Evolutionary conservation across 2,113 vertebrate genomes (phyloP).

Genomic region (Marcusenius ussheri): DNA sequence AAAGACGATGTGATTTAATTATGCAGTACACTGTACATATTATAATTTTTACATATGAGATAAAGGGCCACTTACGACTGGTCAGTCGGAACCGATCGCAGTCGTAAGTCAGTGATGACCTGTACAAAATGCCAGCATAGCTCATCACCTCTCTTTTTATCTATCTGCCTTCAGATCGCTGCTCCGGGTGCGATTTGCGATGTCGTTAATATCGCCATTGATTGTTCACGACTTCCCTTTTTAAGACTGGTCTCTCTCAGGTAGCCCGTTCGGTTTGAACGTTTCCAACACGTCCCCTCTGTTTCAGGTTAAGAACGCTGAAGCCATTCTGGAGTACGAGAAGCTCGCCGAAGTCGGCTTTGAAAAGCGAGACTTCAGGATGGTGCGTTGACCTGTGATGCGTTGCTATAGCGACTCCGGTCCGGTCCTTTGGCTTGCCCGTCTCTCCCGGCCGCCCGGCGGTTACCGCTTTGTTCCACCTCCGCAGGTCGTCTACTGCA

Average conservation of each 20-base stretch:
- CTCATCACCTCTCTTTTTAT: not conserved
- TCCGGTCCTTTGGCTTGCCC: not conserved
- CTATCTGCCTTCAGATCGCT: not conserved
- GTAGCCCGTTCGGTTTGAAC: not conserved
- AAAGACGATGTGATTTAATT: not conserved
- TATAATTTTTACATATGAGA: not conserved
- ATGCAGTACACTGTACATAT: not conserved
- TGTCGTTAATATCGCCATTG: not conserved
- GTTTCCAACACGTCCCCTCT: slow-evolving; percentile 3
- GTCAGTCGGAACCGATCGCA: not conserved
- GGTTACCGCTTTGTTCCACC: not conserved
- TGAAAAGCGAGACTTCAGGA: slow-evolving; percentile 89
- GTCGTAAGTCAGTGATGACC: not conserved
- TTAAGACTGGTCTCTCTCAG: not conserved
- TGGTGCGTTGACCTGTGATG: slow-evolving; percentile 54
- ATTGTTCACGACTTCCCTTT: not conserved
- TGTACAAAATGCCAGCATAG: not conserved
- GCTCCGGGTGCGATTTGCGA: not conserved
- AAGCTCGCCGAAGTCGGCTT: slow-evolving; percentile 83
- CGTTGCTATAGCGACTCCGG: not conserved
- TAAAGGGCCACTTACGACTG: not conserved
- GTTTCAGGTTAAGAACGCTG: slow-evolving; percentile 77
- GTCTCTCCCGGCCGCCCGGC: not conserved
- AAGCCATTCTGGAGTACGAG: slow-evolving; percentile 78
- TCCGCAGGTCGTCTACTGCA: slow-evolving; percentile 86